Percentiles rank a stretch among this genome's conserved stretches.
Evolutionary conservation across 1,140 invertebrate genomes (phyloP).

Genomic region (Pomacea maculata): DNA sequence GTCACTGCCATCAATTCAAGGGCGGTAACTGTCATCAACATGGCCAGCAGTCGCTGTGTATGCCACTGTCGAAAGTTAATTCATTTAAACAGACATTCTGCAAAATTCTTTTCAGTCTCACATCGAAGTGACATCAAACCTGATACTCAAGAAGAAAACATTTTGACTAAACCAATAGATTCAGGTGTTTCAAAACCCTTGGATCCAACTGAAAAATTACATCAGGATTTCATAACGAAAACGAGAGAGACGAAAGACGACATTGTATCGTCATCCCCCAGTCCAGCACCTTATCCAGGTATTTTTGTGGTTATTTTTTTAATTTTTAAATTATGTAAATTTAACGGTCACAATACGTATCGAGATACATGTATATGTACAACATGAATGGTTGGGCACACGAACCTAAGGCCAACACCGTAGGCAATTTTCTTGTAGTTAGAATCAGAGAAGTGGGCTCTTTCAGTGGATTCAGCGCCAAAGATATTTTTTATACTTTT

Average conservation of each 20-base stretch:
- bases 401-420: too few relatives aligned
- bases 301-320: not conserved
- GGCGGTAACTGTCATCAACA: not conserved
- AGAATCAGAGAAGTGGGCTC: too few relatives aligned
- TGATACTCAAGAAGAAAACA: not conserved
- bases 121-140: not conserved
- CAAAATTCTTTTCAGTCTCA: not conserved
- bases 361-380: too few relatives aligned
- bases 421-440: too few relatives aligned
- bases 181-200: not conserved
- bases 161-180: not conserved
- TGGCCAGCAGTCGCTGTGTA: conserved; percentile 5
- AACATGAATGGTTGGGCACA: too few relatives aligned
- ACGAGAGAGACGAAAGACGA: not conserved
- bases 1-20: too few relatives aligned
- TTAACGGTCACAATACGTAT: too few relatives aligned
- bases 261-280: conserved; percentile 1
- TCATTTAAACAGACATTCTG: not conserved
- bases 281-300: not conserved
- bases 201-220: not conserved
- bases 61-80: not conserved
- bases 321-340: too few relatives aligned
- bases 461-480: too few relatives aligned
- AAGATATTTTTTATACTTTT: too few relatives aligned
- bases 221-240: not conserved